These are phyloP conservation scores for Morpho deidamia DNA, from an alignment of 2,888 invertebrate genomes.

Conservation along the genomic window DNA sequence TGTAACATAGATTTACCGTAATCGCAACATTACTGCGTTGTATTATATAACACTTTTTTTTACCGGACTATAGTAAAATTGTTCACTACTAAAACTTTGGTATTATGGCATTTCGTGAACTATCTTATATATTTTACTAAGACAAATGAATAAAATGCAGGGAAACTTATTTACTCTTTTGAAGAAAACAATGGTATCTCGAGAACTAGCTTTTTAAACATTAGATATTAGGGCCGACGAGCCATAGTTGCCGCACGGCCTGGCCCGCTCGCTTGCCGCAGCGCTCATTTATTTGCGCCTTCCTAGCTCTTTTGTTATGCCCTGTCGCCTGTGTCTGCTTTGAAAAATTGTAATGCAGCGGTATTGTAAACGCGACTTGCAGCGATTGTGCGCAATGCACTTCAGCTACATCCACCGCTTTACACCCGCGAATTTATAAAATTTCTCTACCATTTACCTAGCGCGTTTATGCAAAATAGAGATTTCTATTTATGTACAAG, in stretches of 20 bases:
- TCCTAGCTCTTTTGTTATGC: conserved; percentile 73
- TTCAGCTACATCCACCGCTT: conserved; percentile 12
- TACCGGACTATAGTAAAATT: too few species aligned
- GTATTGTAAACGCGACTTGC: conserved; percentile 62
- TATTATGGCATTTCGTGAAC: too few species aligned
- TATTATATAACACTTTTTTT: too few species aligned
- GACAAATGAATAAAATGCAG: too few species aligned
- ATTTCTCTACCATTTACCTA: conserved; percentile 22
- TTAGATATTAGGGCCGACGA: conserved; percentile 32
- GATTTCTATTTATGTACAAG: neutral
- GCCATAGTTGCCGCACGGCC: conserved; percentile 37
- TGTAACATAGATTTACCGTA: too few species aligned
- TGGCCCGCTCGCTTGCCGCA: conserved; percentile 55
- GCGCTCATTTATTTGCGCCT: conserved; percentile 73
- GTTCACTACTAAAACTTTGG: too few species aligned
- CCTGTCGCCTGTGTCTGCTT: conserved; percentile 70
- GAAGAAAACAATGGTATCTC: conserved; percentile 11
- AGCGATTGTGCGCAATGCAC: conserved; percentile 53
- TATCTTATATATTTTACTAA: too few species aligned
- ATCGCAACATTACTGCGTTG: too few species aligned
- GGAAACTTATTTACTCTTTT: neutral
- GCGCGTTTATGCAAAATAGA: conserved; percentile 4
- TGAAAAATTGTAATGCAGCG: conserved; percentile 74
- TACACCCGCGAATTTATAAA: conserved; percentile 14
- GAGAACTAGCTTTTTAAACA: conserved; percentile 26